Percentiles rank a stretch among this genome's conserved stretches.
Conservation (phyloP, 2,797 vertebrate genomes). For the Sphenodon punctatus region DNA sequence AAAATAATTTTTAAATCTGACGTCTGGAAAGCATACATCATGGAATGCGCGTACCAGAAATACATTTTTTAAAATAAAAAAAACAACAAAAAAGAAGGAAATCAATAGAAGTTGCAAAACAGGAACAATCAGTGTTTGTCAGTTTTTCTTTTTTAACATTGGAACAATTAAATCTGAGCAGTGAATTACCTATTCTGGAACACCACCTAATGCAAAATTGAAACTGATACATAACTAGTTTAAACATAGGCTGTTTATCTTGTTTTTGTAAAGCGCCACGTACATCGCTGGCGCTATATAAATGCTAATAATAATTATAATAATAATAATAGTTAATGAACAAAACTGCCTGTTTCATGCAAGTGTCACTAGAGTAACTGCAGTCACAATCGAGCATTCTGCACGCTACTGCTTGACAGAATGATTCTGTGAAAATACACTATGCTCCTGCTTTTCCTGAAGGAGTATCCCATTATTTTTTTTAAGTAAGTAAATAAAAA, state of each 20-base stretch:
- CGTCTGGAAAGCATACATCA: conserved; percentile 67
- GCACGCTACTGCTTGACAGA: not conserved
- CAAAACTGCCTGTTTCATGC: fast-evolving
- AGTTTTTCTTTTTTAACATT: conserved; percentile 40
- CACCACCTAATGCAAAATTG: not conserved
- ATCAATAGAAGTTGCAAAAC: conserved; percentile 54
- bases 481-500: not conserved
- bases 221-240: not conserved
- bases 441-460: not conserved
- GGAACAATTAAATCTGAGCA: conserved; percentile 46
- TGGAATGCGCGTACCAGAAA: conserved; percentile 29
- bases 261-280: too few species aligned
- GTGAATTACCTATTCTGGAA: not conserved
- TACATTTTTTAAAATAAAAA: conserved; percentile 31
- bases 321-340: too few species aligned
- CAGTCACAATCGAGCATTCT: not conserved
- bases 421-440: not conserved
- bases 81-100: conserved; percentile 56
- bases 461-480: not conserved
- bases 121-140: conserved; percentile 41
- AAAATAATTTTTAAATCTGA: conserved; percentile 59
- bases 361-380: not conserved
- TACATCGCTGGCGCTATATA: too few species aligned
- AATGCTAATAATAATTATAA: too few species aligned
- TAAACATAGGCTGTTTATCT: too few species aligned